A percentile compares a stretch with the other conserved stretches of the same genome.
phyloP scores from a whole-genome alignment of 2,797 vertebrate genomes.

The Aythya fuligula region DNA sequence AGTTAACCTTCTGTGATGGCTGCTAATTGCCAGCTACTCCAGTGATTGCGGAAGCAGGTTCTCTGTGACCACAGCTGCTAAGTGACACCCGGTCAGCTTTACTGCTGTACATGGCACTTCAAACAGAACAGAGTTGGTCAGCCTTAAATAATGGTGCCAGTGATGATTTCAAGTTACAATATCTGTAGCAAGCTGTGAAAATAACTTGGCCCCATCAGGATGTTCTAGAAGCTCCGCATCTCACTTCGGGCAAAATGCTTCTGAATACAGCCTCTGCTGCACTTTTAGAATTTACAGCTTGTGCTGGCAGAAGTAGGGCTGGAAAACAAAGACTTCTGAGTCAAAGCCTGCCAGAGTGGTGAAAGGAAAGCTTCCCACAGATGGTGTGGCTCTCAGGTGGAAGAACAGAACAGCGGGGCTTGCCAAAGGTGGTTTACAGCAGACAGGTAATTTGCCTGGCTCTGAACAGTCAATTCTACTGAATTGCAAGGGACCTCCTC shows the following conservation, averaged over 20 bases:
- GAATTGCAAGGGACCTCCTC: rapidly evolving
- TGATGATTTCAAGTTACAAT: background rate
- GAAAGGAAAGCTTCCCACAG: background rate
- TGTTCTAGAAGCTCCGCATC: background rate
- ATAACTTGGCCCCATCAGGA: background rate
- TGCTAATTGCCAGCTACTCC: background rate
- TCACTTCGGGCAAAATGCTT: background rate
- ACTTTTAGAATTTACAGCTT: background rate
- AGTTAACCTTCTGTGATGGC: background rate
- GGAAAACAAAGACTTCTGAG: background rate
- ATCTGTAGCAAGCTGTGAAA: background rate
- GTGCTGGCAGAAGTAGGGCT: background rate
- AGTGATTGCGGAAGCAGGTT: background rate
- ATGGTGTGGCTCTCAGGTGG: background rate
- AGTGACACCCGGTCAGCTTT: background rate
- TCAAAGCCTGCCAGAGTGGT: background rate
- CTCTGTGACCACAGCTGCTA: background rate
- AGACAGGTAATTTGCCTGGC: background rate
- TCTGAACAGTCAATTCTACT: background rate
- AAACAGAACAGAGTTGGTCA: background rate
- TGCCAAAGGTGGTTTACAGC: background rate
- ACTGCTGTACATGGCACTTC: background rate
- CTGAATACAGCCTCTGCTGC: background rate
- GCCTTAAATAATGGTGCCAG: background rate
- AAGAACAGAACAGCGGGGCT: background rate